Base-by-base conservation (phyloP, 2,113 vertebrate genomes). In the Sturnira hondurensis region DNA sequence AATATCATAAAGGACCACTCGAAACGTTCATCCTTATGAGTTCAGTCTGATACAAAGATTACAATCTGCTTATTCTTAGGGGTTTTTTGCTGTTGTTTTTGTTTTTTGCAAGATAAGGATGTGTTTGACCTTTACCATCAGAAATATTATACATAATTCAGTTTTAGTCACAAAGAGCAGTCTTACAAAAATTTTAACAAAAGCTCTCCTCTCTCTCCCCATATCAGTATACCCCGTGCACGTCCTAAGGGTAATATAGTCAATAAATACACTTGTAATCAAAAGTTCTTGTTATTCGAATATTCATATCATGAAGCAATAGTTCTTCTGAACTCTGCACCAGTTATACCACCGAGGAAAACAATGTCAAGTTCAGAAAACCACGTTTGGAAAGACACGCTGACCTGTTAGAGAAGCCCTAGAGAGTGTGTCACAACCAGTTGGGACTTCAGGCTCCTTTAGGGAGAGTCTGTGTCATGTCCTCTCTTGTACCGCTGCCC, bases 1-100 rank as follows among this genome's bases (percentile, higher is more conserved):
- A 92, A 89, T 47, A 89, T 63, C 73, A 50, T 70, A 58, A 95
- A 95, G 89, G 96, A 81, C 74, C 52, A 81, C 94, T 93, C 33
- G 83, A 94, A 94, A 78, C 76, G 13, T 85, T 45, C 78, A 28
- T 78, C 43, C 68, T 70, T 83, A 61, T 45, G 74, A 76, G 65
- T 94, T 94, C 19, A 70, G 43, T 89, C 54, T 80, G 73, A 89
- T 86, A 31, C 1, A 9, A 92, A 85, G 36, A 89, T 36, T 74
- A n/a, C 47, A 63, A 73, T 92, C 52, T n/a, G 17, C 58, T 91
- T 85, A 82, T 65, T 96, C 41, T 31, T 88, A 70, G 22, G 31
- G 0, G n/a, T 20, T 19, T 52, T 47, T 70, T 45, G 19, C 7
- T 22, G 19, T 22, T 50, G 13, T 76, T 26, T 71, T 41, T n/a